A percentile compares a stretch with the other conserved stretches of the same genome.
These are phyloP conservation scores for Philereme vetulata DNA, from an alignment of 2,888 invertebrate genomes.

Conservation along the genomic window DNA sequence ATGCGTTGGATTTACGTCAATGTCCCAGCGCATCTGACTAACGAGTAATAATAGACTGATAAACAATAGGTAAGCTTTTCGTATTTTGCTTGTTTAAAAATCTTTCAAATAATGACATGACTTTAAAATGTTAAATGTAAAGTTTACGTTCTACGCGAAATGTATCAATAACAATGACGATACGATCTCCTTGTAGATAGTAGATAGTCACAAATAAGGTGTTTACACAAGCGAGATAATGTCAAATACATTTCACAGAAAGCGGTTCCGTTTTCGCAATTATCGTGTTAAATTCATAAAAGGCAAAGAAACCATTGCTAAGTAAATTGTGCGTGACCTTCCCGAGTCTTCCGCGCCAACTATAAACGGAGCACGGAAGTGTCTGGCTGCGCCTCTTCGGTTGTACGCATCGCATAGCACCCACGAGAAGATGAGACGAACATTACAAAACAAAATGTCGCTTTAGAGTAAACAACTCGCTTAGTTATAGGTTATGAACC, in stretches of 20 bases:
- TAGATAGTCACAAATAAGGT: slow-evolving; percentile 18
- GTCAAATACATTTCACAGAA: slow-evolving; percentile 28
- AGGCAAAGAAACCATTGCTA: slow-evolving; percentile 54
- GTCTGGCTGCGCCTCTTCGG: slow-evolving; percentile 43
- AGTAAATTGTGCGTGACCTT: slow-evolving; percentile 65
- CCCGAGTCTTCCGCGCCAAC: slow-evolving; percentile 70
- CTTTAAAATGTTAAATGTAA: too few species aligned
- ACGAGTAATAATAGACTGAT: slow-evolving; percentile 52
- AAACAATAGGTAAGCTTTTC: slow-evolving; percentile 1
- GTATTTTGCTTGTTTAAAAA: too few species aligned
- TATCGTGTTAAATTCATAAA: slow-evolving; percentile 46
- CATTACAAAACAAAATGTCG: not conserved
- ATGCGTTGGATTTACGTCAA: slow-evolving; percentile 63
- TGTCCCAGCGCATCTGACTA: slow-evolving; percentile 58
- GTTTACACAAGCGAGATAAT: slow-evolving; percentile 24
- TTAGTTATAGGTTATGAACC: not conserved
- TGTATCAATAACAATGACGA: slow-evolving; percentile 7
- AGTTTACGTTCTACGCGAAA: not conserved
- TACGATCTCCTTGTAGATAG: slow-evolving; percentile 23
- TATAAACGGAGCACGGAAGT: slow-evolving; percentile 77
- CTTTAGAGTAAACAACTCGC: not conserved
- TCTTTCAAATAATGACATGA: too few species aligned
- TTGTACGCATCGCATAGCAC: slow-evolving; percentile 30
- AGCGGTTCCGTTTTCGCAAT: slow-evolving; percentile 45
- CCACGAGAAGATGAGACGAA: slow-evolving; percentile 22